Conservation (phyloP, 1,140 invertebrate species). For the Meteorus sp. region DNA sequence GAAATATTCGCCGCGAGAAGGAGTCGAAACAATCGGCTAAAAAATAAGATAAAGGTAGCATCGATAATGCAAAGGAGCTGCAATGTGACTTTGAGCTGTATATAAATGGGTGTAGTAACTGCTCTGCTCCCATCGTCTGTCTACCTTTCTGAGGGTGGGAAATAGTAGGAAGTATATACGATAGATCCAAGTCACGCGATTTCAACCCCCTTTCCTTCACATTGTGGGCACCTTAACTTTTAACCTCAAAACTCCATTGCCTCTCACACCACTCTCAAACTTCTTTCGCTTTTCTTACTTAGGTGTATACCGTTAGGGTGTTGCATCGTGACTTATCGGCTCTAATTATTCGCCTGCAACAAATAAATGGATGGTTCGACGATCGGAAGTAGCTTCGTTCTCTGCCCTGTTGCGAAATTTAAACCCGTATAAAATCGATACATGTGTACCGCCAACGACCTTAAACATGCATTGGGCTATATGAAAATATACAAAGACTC, state of each 20-base stretch:
- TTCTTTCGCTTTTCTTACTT: slow-evolving; percentile 17
- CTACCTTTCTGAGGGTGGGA: too few species aligned
- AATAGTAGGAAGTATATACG: too few species aligned
- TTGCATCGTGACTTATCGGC: slow-evolving; percentile 57
- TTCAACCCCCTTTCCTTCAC: slow-evolving; percentile 39
- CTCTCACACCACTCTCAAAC: slow-evolving; percentile 21
- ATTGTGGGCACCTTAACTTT: slow-evolving; percentile 38
- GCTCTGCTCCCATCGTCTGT: slow-evolving; percentile 51
- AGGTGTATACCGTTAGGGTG: slow-evolving; percentile 37
- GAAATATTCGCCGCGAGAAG: too few species aligned
- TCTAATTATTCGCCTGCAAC: slow-evolving; percentile 51
- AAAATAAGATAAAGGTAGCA: too few species aligned
- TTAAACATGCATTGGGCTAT: not conserved
- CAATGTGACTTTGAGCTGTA: too few species aligned
- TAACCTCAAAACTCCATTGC: slow-evolving; percentile 6
- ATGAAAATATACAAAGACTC: not conserved
- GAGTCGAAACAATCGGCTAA: slow-evolving; percentile 52
- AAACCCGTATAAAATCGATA: slow-evolving; percentile 51
- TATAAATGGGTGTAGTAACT: too few species aligned
- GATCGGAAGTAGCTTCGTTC: slow-evolving; percentile 37
- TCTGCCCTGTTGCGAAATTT: slow-evolving; percentile 30
- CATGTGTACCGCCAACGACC: slow-evolving; percentile 30
- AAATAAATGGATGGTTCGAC: slow-evolving; percentile 49
- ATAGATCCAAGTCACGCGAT: slow-evolving; percentile 55
- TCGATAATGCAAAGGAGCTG: too few species aligned